Evolutionary conservation across 1,140 invertebrate genomes (phyloP), one percentile per base, ranked within the genome.

Genomic region (Ephestia elutella): DNA sequence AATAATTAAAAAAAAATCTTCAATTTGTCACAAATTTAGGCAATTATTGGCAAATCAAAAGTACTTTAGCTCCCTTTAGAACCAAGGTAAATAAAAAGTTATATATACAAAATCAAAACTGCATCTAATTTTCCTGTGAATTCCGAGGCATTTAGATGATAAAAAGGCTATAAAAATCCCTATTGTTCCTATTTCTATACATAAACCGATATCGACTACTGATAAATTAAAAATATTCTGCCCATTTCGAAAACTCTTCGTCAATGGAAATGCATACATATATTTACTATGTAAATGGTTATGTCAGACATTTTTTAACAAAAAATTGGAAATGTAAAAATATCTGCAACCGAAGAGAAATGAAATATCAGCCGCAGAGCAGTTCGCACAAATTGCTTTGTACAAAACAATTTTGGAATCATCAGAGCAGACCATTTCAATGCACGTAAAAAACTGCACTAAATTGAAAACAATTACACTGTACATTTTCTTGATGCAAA

Each of bases 321-420:
- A 44, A 44, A 44, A 44, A 44, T 44, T 44, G 38, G 38, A 44
- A 44, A 15, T 44, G 38, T 44, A 44, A 44, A 35, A 44, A 44
- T 44, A 44, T 44, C 38, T 44, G 38, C 38, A 44, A 44, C 38
- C 13, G 38, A 44, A 44, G 15, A 5, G 38, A 44, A 44, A 44
- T 44, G 38, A 44, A 44, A 44, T 44, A 44, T 44, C 38, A 44
- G 38, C 38, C 38, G n/a, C 38, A 44, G 38, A 44, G 15, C 38
- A 10, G 38, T 44, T 44, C 38, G 38, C 15, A 44, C 38, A 15
- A 44, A 44, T 44, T 44, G 38, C 38, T 44, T 44, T 44, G 38
- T 44, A 15, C 1, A 44, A 44, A 44, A 44, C 38, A 44, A 44
- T 44, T 44, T 44, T 7, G 7, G 38, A 44, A 44, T 44, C 38